Conservation (phyloP, 1,140 invertebrate genomes). For the Cylas formicarius region DNA sequence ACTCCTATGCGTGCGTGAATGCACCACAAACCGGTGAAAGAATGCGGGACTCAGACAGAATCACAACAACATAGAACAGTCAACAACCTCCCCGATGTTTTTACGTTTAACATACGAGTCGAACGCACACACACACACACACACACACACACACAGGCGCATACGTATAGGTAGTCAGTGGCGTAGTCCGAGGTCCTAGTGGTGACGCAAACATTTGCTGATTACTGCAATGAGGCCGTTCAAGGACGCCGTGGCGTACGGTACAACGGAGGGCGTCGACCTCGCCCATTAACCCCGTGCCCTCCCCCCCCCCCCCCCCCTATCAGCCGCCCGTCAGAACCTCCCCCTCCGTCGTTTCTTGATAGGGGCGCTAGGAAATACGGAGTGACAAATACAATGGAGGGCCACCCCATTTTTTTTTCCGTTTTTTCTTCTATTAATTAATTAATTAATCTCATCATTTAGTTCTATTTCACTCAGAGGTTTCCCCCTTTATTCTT, state of each 20-base stretch:
- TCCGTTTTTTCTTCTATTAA: no score
- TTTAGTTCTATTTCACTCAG: no score
- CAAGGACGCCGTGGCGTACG: neutral
- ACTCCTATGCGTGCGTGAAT: conserved; percentile 19
- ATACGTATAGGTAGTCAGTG: conserved; percentile 17
- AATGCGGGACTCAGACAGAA: conserved; percentile 35
- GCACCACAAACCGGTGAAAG: conserved; percentile 30
- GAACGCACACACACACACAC: conserved; percentile 20
- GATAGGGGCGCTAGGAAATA: no score
- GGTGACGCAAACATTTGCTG: neutral
- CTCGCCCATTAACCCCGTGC: no score
- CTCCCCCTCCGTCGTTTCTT: no score
- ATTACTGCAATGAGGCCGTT: no score
- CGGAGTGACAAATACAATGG: no score
- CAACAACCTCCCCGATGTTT: conserved; percentile 31
- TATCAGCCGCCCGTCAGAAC: no score
- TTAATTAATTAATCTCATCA: no score
- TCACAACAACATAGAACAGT: conserved; percentile 34
- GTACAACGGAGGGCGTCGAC: neutral
- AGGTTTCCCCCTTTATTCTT: no score
- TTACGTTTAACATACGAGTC: conserved; percentile 18
- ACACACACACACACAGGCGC: neutral
- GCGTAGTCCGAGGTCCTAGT: conserved; percentile 3
- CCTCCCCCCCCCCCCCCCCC: no score
- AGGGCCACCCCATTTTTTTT: no score